These are phyloP conservation scores for Sarcophaga caerulescens DNA, from an alignment of 2,888 invertebrate species.

Conservation along the genomic window DNA sequence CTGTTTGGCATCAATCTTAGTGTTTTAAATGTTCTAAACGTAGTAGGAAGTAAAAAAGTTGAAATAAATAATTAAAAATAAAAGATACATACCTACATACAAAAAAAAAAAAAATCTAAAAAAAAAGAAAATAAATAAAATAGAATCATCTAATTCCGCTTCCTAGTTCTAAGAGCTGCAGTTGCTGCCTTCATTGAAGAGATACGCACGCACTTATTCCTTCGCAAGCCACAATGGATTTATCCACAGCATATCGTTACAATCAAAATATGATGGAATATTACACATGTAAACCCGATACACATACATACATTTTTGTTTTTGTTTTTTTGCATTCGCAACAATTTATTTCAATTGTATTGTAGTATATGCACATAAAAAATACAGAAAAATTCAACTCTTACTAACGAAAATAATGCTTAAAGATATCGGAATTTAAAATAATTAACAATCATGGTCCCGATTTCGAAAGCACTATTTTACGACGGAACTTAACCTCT, in stretches of 20 bases:
- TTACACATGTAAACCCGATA: conserved; percentile 92
- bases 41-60: not conserved
- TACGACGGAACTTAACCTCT: no score
- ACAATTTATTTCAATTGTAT: conserved; percentile 7
- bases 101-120: no score
- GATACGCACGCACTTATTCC: no score
- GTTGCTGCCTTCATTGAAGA: no score
- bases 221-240: conserved; percentile 84
- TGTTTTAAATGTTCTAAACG: not conserved
- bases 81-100: no score
- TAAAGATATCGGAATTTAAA: conserved; percentile 33
- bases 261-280: conserved; percentile 99
- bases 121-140: no score
- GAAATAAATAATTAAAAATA: no score
- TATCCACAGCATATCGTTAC: conserved; percentile 96
- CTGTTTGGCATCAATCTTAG: no score
- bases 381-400: not conserved
- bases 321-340: conserved; percentile 4
- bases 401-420: not conserved
- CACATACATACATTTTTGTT: no score
- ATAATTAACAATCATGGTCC: not conserved
- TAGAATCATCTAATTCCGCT: no score
- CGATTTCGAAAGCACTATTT: not conserved
- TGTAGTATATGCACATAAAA: not conserved
- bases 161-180: no score